Base-by-base conservation (phyloP, 2,888 invertebrate genomes). In the Parelbella ahira region DNA sequence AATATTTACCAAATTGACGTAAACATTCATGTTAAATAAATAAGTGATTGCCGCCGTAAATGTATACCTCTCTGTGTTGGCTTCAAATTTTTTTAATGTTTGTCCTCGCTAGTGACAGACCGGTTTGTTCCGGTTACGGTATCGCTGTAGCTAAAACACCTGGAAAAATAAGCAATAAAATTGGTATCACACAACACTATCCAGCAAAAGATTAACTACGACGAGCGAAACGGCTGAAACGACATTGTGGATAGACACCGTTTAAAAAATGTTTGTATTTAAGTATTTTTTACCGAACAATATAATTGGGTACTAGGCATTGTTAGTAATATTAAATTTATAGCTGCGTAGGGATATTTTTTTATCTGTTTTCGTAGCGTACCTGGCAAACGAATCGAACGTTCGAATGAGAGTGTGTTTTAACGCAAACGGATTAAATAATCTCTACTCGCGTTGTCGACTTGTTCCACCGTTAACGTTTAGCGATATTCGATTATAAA, bases 291-390 rank as follows among this genome's bases (percentile, higher is more conserved):
- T 63, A 62, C 57, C 45, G 51, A 58, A 33, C 27, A 41, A 33
- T 33, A 49, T 63, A 57, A 60, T 61, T 67, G 68, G 64, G 62
- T 72, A 68, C 50, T 66, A 63, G 61, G 47, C 44, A 54, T 60
- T 61, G 60, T 68, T 63, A 62, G 63, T 53, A 50, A 51, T 56
- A 39, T 33, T 33, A 28, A 28, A 34, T 55, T 57, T 56, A 56
- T 55, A 54, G 56, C 51, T 49, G 45, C 48, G 28, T 43, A 29
- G 42, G 29, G n/a, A 43, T 43, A 36, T 43, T 43, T 36, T 43
- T 43, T 43, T 18, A 43, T 24, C 42, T 43, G 42, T 43, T 43
- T 47, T 46, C 27, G 33, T 34, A 42, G 41, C 41, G 27, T 28
- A 41, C 41, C 27, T 33, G 41, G 25, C 33, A 15, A 21, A 33